Base-by-base conservation (phyloP, 2,888 invertebrate genomes). In the Gymnosoma rotundatum region DNA sequence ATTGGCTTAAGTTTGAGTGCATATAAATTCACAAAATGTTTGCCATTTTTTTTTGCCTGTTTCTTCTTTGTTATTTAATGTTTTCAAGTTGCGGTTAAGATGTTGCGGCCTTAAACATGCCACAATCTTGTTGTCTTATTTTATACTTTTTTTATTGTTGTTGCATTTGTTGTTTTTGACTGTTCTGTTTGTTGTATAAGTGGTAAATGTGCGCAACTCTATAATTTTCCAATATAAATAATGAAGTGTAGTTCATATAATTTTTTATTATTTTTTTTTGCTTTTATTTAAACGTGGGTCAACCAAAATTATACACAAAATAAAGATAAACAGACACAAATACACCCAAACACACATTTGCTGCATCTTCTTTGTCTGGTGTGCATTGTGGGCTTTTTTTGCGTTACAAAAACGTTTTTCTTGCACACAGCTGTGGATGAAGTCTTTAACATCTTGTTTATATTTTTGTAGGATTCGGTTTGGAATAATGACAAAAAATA, bases 191-290 rank as follows among this genome's bases (percentile, higher is more conserved):
- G 69, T 61, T 83, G 76, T 67, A 25, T 25, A 76, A 72, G 67
- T 76, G 72, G 72, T 81, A 81, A 81, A 76, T 82, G 81, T 82
- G 64, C 70, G 76, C 81, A 63, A 84, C 84, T 81, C 81, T 84
- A 84, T 81, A 84, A 84, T 84, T 84, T 84, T 84, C 84, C 84
- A 84, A 84, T 84, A 84, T 84, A 84, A 84, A 84, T 84, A 84
- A 81, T 84, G 81, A 84, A 84, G 84, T 84, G 84, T 70, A 84
- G 72, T 80, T 66, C 56, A 50, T 58, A 52, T 48, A 45, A 48
- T 61, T 82, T 21, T 63, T 36, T 61, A n/a, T n/a, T n/a, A n/a
- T n/a, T 56, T 54, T 45, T 42, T 12, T 38, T 60, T 42, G 10
- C n/a, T 1, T 69, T 42, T 58, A 18, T 63, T 78, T 56, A 60